A percentile compares a stretch with the other conserved stretches of the same genome.
phyloP scores from a whole-genome alignment of 2,113 vertebrate genomes.

The Mystacornis crossleyi region DNA sequence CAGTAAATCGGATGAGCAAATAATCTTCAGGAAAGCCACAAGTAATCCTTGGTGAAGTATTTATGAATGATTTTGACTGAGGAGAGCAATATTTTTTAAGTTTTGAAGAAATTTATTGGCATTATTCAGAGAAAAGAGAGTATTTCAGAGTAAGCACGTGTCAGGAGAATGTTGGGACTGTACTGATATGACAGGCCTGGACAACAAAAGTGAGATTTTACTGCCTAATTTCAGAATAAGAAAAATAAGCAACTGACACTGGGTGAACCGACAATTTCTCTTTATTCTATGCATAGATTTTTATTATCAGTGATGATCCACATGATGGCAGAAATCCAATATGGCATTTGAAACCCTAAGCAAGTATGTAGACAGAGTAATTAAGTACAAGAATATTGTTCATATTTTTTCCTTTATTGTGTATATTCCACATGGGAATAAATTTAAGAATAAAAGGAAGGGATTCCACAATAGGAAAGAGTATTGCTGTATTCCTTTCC shows the following conservation, averaged over 20 bases:
- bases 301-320: slow-evolving; percentile 4
- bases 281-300: slow-evolving; percentile 5
- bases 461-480: neutral
- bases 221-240: neutral
- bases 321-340: slow-evolving; percentile 22
- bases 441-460: neutral
- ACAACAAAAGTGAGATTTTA: neutral
- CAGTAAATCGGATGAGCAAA: slow-evolving; percentile 20
- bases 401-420: neutral
- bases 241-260: neutral
- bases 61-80: slow-evolving; percentile 28
- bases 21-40: neutral
- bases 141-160: neutral
- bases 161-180: neutral
- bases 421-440: neutral
- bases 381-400: neutral
- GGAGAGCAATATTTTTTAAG: neutral
- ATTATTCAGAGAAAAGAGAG: neutral
- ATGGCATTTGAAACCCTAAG: neutral
- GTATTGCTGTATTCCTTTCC: neutral
- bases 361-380: neutral
- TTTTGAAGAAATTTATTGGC: neutral
- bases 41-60: neutral
- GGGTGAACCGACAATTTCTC: neutral
- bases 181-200: neutral